Percentiles rank a stretch among this genome's conserved stretches.
Evolutionary conservation across 1,140 invertebrate species (phyloP).

Genomic region (Aphaenogaster rudis): DNA sequence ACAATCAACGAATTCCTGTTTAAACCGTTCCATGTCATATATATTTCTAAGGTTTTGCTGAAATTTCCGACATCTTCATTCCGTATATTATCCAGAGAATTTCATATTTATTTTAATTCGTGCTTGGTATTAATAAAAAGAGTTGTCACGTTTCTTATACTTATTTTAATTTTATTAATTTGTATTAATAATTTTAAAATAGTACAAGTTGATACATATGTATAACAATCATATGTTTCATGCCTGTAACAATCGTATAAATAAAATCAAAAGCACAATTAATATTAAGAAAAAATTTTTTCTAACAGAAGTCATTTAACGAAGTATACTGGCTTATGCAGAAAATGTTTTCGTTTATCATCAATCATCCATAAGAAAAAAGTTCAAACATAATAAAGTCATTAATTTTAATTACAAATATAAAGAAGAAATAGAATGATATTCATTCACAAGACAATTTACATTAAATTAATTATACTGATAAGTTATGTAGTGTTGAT

Average conservation of each 20-base stretch:
- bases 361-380: background rate
- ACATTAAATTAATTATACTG: conserved; percentile 52
- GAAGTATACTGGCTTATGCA: background rate
- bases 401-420: conserved; percentile 52
- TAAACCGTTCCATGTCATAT: background rate
- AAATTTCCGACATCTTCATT: conserved; percentile 1
- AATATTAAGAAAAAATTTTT: background rate
- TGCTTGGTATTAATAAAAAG: background rate
- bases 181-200: background rate
- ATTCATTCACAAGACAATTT: conserved; percentile 50
- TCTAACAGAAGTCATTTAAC: background rate
- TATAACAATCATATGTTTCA: background rate
- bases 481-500: background rate
- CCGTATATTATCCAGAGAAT: background rate
- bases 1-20: conserved; percentile 11
- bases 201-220: background rate
- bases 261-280: background rate
- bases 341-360: conserved; percentile 33
- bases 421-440: conserved; percentile 30
- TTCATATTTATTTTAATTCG: background rate
- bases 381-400: background rate
- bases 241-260: background rate
- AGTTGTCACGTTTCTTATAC: background rate
- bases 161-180: background rate
- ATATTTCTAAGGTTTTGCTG: background rate